These are phyloP conservation scores for Mycetomoellerius zeteki DNA, from an alignment of 1,140 invertebrate genomes.

Conservation along the genomic window DNA sequence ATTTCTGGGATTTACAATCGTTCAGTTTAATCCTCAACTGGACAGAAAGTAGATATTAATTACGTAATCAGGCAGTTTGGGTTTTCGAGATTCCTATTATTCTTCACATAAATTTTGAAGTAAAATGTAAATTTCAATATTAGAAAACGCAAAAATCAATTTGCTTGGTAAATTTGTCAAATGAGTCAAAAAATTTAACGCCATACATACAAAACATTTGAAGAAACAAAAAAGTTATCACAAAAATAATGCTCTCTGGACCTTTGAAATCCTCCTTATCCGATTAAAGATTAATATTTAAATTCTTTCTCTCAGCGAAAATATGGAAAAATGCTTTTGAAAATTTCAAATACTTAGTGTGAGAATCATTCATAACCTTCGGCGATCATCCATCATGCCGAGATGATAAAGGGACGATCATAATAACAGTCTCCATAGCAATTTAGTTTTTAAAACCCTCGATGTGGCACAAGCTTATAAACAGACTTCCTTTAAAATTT, in stretches of 20 bases:
- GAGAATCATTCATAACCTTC: neutral
- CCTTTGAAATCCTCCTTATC: too few relatives aligned
- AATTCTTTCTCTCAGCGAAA: neutral
- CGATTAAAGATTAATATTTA: neutral
- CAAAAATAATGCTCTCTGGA: too few relatives aligned
- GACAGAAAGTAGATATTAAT: too few relatives aligned
- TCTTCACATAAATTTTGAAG: too few relatives aligned
- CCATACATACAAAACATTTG: too few relatives aligned
- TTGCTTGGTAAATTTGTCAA: too few relatives aligned
- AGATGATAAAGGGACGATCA: neutral
- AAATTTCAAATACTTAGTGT: conserved; percentile 14
- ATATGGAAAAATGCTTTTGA: neutral
- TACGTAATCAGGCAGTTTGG: too few relatives aligned
- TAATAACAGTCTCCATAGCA: neutral
- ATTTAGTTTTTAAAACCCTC: neutral
- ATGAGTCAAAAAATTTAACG: too few relatives aligned
- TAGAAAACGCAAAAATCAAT: too few relatives aligned
- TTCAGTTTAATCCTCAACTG: neutral
- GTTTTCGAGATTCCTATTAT: too few relatives aligned
- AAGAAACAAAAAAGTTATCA: too few relatives aligned
- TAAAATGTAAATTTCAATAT: too few relatives aligned
- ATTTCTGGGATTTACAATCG: neutral
- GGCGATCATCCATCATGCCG: neutral
- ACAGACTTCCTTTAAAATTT: conserved; percentile 14
- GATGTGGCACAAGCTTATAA: neutral